phyloP scores from a whole-genome alignment of 2,888 invertebrate genomes.

The Ichneumoninae sp. region DNA sequence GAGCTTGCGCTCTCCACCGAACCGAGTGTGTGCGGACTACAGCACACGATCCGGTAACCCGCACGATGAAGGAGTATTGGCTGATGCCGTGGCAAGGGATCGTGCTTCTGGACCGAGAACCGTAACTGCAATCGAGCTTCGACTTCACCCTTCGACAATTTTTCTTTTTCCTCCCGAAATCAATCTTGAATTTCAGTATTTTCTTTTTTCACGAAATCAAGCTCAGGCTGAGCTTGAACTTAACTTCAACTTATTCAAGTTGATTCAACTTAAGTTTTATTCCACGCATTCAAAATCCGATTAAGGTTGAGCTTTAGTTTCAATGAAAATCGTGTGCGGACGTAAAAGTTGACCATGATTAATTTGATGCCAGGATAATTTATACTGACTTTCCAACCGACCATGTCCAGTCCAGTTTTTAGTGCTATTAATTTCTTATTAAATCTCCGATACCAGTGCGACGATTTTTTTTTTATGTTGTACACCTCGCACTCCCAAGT shows the following conservation, averaged over 20 bases:
- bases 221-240: background rate
- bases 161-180: background rate
- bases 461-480: background rate
- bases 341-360: background rate
- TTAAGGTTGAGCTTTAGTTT: background rate
- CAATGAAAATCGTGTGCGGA: background rate
- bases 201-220: background rate
- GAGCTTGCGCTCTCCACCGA: constrained; percentile 25
- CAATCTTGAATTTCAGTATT: background rate
- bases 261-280: background rate
- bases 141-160: background rate
- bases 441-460: background rate
- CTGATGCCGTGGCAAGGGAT: background rate
- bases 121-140: background rate
- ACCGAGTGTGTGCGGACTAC: constrained; percentile 10
- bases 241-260: too few species aligned
- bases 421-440: background rate
- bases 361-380: too few species aligned
- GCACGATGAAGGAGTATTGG: background rate
- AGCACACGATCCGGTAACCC: constrained; percentile 5
- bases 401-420: background rate
- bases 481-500: background rate
- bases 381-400: too few species aligned
- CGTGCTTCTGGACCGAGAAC: background rate
- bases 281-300: background rate